Evolutionary conservation across 2,797 vertebrate species (phyloP), one percentile per base, ranked within the genome.

Genomic region (Merluccius polli): DNA sequence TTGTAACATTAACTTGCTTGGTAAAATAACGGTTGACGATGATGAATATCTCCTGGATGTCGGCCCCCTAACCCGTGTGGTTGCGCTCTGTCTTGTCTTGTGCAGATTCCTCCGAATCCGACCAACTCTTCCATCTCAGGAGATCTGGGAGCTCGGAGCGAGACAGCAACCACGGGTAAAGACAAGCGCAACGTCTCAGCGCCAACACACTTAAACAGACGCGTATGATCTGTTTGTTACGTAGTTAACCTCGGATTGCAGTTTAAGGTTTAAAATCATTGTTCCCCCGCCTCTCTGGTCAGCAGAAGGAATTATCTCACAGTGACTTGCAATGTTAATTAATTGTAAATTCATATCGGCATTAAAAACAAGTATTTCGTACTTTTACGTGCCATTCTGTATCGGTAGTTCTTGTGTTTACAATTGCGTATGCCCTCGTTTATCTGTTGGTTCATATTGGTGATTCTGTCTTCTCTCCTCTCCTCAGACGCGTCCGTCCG

Each of bases 81-180:
- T 24, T 69, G 10, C n/a, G 44, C 52, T 27, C 52, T n/a, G 24
- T 65, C 59, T 65, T 27, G n/a, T 65, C n/a, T 52, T 21, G 1
- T 74, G 70, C 86, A 94, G 94, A 94, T 81, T 92, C 92, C 27
- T 92, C 91, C 1, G 91, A 84, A 68, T 86, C 76, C 0, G 92
- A 85, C 1, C 82, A 86, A 21, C 92, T 90, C 32, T 92, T 85
- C 5, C 86, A 89, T 0, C 33, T 90, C 35, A 85, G 88, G 75
- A 78, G 87, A 83, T 91, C 86, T 12, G 93, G 91, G 72, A 94
- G 89, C 87, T 88, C 85, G 0, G 91, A 87, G 80, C 85, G 80
- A 0, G 79, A 85, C 1, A 80, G n/a, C 74, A 74, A 71, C 52
- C 88, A 30, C 81, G 87, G 91, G 93, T 94, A 89, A 65, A 13